phyloP scores from a whole-genome alignment of 2,797 vertebrate genomes.

The Aldrovandia affinis region DNA sequence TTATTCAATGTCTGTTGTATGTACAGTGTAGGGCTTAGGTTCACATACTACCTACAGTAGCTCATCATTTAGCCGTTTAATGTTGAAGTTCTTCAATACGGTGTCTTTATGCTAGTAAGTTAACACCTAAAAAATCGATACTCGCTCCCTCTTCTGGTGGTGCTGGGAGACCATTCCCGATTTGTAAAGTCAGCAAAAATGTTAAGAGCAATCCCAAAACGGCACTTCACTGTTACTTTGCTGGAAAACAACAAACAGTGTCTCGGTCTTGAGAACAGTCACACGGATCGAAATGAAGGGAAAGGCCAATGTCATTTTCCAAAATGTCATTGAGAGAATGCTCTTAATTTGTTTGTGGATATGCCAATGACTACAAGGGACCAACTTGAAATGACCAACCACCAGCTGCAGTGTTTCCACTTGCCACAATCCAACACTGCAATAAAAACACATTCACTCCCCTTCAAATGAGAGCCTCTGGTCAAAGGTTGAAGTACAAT shows the following conservation, averaged over 20 bases:
- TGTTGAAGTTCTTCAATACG: neutral
- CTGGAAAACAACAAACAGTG: neutral
- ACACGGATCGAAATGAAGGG: neutral
- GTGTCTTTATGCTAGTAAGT: neutral
- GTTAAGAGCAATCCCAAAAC: neutral
- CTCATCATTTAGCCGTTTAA: neutral
- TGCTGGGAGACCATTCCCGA: neutral
- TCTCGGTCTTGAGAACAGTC: neutral
- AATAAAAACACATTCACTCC: neutral
- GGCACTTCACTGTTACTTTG: neutral
- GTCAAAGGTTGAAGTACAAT: neutral
- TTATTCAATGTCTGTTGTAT: neutral
- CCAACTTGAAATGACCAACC: constrained; percentile 21
- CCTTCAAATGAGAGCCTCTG: neutral
- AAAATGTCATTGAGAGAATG: neutral
- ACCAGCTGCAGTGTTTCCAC: constrained; percentile 12
- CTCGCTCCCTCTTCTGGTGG: neutral
- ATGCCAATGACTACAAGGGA: constrained; percentile 19
- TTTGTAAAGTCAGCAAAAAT: neutral
- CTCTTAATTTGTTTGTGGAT: neutral
- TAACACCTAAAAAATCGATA: neutral
- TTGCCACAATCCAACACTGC: neutral
- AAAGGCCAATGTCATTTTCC: neutral
- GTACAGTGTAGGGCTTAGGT: neutral
- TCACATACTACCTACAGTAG: neutral